Percentiles rank a stretch among this genome's conserved stretches.
Conservation (phyloP, 2,797 vertebrate genomes). For the Mus caroli region DNA sequence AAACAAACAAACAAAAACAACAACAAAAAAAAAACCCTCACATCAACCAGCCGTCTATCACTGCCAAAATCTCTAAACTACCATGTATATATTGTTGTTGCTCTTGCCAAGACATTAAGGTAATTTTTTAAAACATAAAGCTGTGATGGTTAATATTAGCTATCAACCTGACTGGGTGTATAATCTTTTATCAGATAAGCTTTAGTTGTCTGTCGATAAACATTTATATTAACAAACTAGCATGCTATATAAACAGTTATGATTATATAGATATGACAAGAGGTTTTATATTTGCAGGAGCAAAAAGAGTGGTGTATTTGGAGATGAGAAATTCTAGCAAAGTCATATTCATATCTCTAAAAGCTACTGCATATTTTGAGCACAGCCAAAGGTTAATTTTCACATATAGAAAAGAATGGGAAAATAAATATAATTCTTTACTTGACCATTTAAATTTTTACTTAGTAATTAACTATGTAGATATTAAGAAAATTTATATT, state of each 20-base stretch:
- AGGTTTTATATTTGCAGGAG: neutral
- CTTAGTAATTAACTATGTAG: slow-evolving; percentile 58
- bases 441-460: neutral
- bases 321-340: slow-evolving; percentile 34
- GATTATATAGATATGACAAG: slow-evolving; percentile 18
- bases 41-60: neutral
- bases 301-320: slow-evolving; percentile 32
- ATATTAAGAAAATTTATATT: slow-evolving; percentile 59
- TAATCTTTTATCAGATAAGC: neutral
- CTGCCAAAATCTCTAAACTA: neutral
- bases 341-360: slow-evolving; percentile 7
- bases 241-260: neutral
- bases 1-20: no score
- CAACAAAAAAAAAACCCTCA: neutral
- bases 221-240: neutral
- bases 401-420: neutral
- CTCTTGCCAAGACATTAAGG: neutral
- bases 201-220: neutral
- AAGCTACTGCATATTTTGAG: slow-evolving; percentile 6
- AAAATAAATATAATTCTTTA: slow-evolving; percentile 43
- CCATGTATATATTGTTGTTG: neutral
- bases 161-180: neutral
- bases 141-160: neutral
- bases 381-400: neutral
- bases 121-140: neutral